Evolutionary conservation across 2,113 vertebrate genomes (phyloP).

Genomic region (Crypturellus undulatus): DNA sequence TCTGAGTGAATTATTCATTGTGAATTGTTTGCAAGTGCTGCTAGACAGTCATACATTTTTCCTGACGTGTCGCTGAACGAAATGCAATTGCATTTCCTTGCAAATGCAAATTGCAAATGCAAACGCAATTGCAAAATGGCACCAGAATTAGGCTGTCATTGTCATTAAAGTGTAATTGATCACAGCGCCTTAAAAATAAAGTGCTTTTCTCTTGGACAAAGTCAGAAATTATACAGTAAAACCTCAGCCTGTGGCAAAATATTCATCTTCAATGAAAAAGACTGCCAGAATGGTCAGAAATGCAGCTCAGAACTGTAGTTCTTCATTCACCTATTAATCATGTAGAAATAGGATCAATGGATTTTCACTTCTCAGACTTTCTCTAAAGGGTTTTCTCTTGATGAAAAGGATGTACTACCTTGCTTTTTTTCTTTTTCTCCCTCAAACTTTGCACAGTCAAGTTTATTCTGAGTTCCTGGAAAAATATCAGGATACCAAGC

Average conservation of each 20-base stretch:
- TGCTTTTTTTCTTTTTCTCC: background rate
- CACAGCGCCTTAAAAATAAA: background rate
- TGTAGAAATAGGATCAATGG: background rate
- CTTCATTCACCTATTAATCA: background rate
- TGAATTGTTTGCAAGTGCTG: background rate
- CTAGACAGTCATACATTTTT: background rate
- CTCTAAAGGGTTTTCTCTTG: background rate
- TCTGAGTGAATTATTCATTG: background rate
- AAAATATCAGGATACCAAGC: background rate
- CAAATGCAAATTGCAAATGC: background rate
- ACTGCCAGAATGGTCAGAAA: background rate
- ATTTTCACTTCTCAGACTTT: background rate
- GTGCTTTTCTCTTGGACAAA: background rate
- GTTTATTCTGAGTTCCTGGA: background rate
- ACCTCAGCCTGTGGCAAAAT: background rate
- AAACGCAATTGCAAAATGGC: background rate
- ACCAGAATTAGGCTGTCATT: background rate
- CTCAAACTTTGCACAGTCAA: background rate
- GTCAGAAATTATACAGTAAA: background rate
- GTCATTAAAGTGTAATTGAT: background rate
- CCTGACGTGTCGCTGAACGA: background rate
- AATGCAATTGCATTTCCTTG: background rate
- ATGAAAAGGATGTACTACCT: accelerated
- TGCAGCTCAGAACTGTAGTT: background rate
- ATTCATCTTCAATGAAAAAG: background rate